Evolutionary conservation across 1,140 invertebrate species (phyloP).

Genomic region (Protaetia brevitarsis): DNA sequence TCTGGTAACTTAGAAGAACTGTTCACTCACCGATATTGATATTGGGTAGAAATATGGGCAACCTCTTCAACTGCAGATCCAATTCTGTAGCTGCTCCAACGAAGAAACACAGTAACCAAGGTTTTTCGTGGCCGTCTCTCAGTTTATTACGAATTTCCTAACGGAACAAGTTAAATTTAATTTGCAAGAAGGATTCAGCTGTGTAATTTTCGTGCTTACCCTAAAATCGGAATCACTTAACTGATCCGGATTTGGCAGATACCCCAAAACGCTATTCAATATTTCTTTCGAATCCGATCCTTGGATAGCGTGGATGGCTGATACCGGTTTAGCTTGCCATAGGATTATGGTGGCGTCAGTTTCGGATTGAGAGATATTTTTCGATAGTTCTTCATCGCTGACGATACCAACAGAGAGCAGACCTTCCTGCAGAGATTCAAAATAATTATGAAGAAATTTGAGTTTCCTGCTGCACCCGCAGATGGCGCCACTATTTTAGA

Average conservation of each 20-base stretch:
- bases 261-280: slow-evolving; percentile 53
- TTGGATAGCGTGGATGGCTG: slow-evolving; percentile 34
- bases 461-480: too few relatives aligned
- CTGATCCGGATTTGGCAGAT: slow-evolving; percentile 55
- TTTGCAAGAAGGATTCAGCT: not conserved
- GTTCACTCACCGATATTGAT: slow-evolving; percentile 58
- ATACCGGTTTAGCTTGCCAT: slow-evolving; percentile 45
- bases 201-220: slow-evolving; percentile 47
- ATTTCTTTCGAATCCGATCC: slow-evolving; percentile 54
- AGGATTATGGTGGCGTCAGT: slow-evolving; percentile 51
- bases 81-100: slow-evolving; percentile 53
- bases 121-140: slow-evolving; percentile 43
- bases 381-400: slow-evolving; percentile 50
- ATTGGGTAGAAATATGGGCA: slow-evolving; percentile 58
- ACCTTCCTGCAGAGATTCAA: slow-evolving; percentile 56
- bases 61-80: slow-evolving; percentile 58
- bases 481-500: too few relatives aligned
- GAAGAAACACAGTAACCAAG: slow-evolving; percentile 68
- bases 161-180: not conserved
- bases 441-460: slow-evolving; percentile 27
- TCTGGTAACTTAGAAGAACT: too few relatives aligned
- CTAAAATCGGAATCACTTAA: slow-evolving; percentile 54
- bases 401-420: slow-evolving; percentile 57
- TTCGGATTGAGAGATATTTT: slow-evolving; percentile 44
- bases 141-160: slow-evolving; percentile 51